Conservation (phyloP, 2,113 vertebrate species). For the Spermophilus dauricus region DNA sequence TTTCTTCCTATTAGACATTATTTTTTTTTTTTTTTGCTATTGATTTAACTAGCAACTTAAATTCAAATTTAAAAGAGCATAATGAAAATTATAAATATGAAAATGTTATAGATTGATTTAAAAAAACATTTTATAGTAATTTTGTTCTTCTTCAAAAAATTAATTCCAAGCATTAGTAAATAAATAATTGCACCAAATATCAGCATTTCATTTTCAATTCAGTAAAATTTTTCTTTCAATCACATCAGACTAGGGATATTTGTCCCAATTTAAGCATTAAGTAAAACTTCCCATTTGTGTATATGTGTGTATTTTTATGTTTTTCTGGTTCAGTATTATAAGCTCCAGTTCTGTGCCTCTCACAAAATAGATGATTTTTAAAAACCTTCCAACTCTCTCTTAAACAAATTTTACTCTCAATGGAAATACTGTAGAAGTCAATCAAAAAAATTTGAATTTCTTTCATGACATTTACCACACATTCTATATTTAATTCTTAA, state of each 20-base stretch:
- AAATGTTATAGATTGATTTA: not conserved
- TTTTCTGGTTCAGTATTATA: not conserved
- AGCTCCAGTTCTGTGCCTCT: not conserved
- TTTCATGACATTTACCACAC: not conserved
- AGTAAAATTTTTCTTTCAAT: conserved; percentile 26
- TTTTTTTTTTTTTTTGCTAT: conserved; percentile 34
- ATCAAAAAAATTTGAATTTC: conserved; percentile 45
- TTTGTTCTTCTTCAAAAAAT: conserved; percentile 41
- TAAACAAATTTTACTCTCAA: conserved; percentile 69
- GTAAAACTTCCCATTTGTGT: not conserved
- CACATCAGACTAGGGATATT: not conserved
- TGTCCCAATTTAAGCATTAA: conserved; percentile 55
- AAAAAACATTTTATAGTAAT: not conserved
- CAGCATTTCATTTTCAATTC: conserved; percentile 43
- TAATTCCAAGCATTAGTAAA: conserved; percentile 30
- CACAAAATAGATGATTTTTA: conserved; percentile 73
- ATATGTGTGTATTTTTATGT: not conserved
- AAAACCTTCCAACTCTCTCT: conserved; percentile 42
- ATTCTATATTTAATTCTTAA: conserved; percentile 44
- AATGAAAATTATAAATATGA: not conserved
- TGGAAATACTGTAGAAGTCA: conserved; percentile 70
- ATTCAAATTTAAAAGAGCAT: not conserved
- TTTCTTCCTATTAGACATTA: conserved; percentile 39
- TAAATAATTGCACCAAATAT: not conserved
- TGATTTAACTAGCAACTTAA: conserved; percentile 53